phyloP scores from a whole-genome alignment of 2,113 vertebrate genomes.

The Hippocampus comes region DNA sequence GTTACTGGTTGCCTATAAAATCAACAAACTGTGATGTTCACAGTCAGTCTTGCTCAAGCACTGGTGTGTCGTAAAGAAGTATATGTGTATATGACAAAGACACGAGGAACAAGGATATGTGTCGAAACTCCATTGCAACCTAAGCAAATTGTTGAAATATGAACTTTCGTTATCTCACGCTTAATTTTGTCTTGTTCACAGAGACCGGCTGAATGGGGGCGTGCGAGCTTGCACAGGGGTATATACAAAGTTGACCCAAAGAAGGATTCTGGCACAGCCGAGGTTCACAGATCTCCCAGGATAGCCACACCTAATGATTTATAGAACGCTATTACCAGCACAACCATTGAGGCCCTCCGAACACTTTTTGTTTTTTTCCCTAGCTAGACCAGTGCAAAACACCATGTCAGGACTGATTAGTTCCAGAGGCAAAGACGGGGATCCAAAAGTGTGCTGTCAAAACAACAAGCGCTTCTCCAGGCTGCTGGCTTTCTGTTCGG shows the following conservation, averaged over 20 bases:
- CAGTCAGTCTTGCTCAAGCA: too few species aligned
- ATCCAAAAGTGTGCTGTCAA: slow-evolving; percentile 71
- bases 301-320: slow-evolving; percentile 41
- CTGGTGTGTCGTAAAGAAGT: too few species aligned
- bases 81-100: too few species aligned
- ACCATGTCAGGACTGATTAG: slow-evolving; percentile 65
- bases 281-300: slow-evolving; percentile 41
- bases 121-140: too few species aligned
- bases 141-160: neutral
- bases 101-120: too few species aligned
- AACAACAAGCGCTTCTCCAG: slow-evolving; percentile 70
- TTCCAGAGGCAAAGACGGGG: slow-evolving; percentile 60
- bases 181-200: neutral
- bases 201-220: neutral
- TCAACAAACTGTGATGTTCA: too few species aligned
- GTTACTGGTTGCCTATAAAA: too few species aligned
- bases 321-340: slow-evolving; percentile 42
- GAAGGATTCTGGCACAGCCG: slow-evolving; percentile 22
- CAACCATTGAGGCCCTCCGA: slow-evolving; percentile 34
- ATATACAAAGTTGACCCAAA: slow-evolving; percentile 31
- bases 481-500: slow-evolving; percentile 77
- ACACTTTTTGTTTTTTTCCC: slow-evolving; percentile 35
- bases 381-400: slow-evolving; percentile 8
- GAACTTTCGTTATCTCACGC: neutral
- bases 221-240: slow-evolving; percentile 13